Base-by-base conservation (phyloP, 2,113 vertebrate genomes). In the Macrotus californicus region DNA sequence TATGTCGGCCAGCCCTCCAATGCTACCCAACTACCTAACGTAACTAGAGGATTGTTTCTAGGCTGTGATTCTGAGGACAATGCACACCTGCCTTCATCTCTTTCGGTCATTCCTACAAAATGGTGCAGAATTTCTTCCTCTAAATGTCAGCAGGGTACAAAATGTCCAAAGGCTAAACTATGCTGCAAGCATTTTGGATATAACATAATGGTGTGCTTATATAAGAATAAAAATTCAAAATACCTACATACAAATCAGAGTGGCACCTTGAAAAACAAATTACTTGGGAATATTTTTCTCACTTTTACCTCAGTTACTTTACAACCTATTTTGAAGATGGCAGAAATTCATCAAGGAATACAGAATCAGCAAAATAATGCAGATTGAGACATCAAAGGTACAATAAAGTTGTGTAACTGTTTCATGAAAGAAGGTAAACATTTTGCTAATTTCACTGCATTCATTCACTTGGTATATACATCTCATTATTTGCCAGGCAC, bases 161-260 rank as follows among this genome's bases (percentile, higher is more conserved):
- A 52, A 87, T 64, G 39, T 64, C 46, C 75, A 61, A 94, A 85
- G 46, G 75, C 89, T 75, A 85, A 83, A 83, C 13, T 7, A 69
- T 24, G 52, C 34, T 67, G 43, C 29, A 89, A 77, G 76, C 41
- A 79, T 86, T 92, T 82, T 76, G 16, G 22, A 41, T 86, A 64
- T 82, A 18, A 19, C 39, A 43, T 76, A 50, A 70, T 16, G 91
- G 0, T n/a, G 3, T 84, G 39, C 29, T 89, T 29, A 76, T 12
- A 50, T 10, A 94, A 70, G 73, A 93, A 89, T 89, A 92, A 89
- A 87, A 89, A 86, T 56, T 56, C 24, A 96, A 79, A 50, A 87
- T 66, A 19, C 22, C 83, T 82, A 70, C 21, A 21, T 14, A 82
- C 39, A 92, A 87, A 79, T 91, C 64, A 72, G 18, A 93, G 4